Evolutionary conservation across 2,113 vertebrate species (phyloP), one percentile per base, ranked within the genome.

Genomic region (Microtus richardsoni): DNA sequence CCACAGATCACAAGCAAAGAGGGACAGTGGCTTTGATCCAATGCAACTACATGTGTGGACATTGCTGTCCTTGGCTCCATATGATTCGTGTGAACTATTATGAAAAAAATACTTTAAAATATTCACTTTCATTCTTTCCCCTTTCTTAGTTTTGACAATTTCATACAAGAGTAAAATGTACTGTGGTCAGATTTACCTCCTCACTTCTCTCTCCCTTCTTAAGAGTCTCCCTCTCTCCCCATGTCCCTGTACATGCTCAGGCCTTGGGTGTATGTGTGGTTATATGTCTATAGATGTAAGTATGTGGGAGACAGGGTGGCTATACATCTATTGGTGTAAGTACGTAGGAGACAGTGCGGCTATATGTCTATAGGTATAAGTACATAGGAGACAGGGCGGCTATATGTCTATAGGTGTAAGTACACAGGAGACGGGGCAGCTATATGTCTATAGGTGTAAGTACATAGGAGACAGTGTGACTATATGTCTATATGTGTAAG

Each of bases 1-100:
- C 33, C 24, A 62, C 8, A 58, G 49, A 26, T 0, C 9, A 60
- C 7, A n/a, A 0, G 0, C 24, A 78, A 58, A 79, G n/a, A 2
- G 49, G n/a, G 3, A 58, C 1, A 1, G 4, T 58, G 85, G 4
- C 71, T 58, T 41, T 64, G 7, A 16, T 60, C 33, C 33, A 44
- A 52, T 68, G 66, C 89, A 88, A 68, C 68, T 94, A 62, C 73
- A 60, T 78, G 64, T 47, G 54, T 86, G 24, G 30, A 58, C 58
- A 39, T 41, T 52, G 74, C 70, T 33, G 49, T 93, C 14, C 12
- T 94, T 22, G 11, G 71, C 91, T 80, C 92, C 30, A 89, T 84
- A 68, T 49, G 30, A 39, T 74, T 60, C 54, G 3, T 30, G 36
- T 62, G 39, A 60, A 22, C 36, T 88, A 13, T 70, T 33, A 54